These are phyloP conservation scores for Onychostruthus taczanowskii DNA, from an alignment of 2,113 vertebrate genomes.

Conservation along the genomic window DNA sequence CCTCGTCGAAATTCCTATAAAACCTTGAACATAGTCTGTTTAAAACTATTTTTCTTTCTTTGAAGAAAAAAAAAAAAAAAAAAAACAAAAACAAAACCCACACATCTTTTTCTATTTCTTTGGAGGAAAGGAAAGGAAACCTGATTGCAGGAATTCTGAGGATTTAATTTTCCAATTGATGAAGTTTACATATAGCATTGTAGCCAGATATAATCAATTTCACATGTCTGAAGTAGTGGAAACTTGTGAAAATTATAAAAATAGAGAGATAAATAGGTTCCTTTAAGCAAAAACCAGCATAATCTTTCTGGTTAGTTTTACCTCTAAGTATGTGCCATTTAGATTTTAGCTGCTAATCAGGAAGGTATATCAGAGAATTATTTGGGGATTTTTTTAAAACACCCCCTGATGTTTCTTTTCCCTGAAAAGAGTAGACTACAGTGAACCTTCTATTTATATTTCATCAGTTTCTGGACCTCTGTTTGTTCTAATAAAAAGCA, in stretches of 20 bases:
- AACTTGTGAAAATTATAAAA: neutral
- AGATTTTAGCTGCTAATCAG: constrained; percentile 40
- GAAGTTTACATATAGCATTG: neutral
- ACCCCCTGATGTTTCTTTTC: constrained; percentile 16
- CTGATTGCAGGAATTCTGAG: neutral
- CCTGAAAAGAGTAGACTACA: constrained; percentile 34
- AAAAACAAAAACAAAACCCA: neutral
- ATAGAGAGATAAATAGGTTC: neutral
- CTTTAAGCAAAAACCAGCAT: neutral
- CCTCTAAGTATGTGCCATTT: constrained; percentile 23
- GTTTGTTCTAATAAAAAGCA: constrained; percentile 68
- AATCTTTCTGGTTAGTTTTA: constrained; percentile 5
- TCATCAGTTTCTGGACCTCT: constrained; percentile 56
- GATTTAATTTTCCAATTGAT: neutral
- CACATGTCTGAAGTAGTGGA: neutral
- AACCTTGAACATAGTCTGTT: neutral
- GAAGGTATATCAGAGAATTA: neutral
- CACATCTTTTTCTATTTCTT: neutral
- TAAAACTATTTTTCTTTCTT: neutral
- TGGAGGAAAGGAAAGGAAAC: neutral
- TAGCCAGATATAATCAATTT: neutral
- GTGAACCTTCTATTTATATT: constrained; percentile 65
- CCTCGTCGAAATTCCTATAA: neutral
- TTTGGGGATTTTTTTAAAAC: neutral
- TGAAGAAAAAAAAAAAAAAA: neutral